These are phyloP conservation scores for Thaumetopoea pityocampa DNA, from an alignment of 1,140 invertebrate genomes.

Conservation along the genomic window DNA sequence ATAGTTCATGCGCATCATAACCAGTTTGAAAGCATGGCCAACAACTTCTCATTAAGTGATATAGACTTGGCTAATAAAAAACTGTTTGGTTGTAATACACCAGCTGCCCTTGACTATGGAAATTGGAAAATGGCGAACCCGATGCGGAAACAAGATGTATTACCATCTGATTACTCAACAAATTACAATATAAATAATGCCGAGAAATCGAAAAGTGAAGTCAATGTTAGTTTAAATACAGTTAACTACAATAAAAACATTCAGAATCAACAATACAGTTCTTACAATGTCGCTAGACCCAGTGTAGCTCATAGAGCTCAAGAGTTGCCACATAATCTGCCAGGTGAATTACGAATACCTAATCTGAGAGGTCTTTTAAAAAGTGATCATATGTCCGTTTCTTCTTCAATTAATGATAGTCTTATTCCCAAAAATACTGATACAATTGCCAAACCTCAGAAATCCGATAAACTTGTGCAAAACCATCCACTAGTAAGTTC, in stretches of 20 bases:
- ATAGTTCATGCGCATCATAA: constrained; percentile 53
- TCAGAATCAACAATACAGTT: constrained; percentile 49
- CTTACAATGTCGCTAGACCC: constrained; percentile 43
- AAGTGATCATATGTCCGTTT: constrained; percentile 36
- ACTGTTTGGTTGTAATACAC: constrained; percentile 43
- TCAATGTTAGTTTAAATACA: constrained; percentile 30
- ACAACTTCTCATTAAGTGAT: constrained; percentile 56
- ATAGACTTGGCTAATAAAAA: constrained; percentile 66
- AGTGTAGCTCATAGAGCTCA: constrained; percentile 40
- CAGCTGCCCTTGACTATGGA: constrained; percentile 53
- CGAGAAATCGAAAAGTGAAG: constrained; percentile 44
- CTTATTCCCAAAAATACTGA: constrained; percentile 44
- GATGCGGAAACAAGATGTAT: constrained; percentile 47
- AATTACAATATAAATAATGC: constrained; percentile 37
- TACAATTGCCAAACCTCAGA: constrained; percentile 41
- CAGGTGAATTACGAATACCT: constrained; percentile 54
- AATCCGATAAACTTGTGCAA: constrained; percentile 50
- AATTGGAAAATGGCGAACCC: constrained; percentile 60
- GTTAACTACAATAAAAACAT: constrained; percentile 57
- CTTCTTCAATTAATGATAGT: constrained; percentile 32
- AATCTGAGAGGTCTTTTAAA: constrained; percentile 54
- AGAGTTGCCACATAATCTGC: constrained; percentile 47
- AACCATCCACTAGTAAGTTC: constrained; percentile 50
- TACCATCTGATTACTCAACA: constrained; percentile 55
- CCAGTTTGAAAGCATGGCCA: constrained; percentile 46